These are phyloP conservation scores for Cancer borealis DNA, from an alignment of 2,888 invertebrate genomes.

Conservation along the genomic window DNA sequence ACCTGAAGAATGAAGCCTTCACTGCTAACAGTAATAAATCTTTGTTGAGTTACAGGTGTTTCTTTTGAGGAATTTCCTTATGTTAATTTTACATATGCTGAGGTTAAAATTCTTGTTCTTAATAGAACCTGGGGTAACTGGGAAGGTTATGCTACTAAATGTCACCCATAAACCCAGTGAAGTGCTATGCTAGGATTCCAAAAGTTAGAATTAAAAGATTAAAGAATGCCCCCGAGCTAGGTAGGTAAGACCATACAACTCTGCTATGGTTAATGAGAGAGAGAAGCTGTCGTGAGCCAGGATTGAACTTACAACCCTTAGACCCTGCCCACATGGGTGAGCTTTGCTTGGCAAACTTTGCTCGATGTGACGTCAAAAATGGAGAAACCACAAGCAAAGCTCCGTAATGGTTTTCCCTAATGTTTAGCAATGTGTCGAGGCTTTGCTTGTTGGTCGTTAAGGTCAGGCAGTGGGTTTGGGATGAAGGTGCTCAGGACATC, in stretches of 20 bases:
- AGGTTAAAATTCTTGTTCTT: not conserved
- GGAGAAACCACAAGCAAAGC: conserved; percentile 39
- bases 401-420: not conserved
- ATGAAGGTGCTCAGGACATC: not conserved
- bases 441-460: conserved; percentile 9
- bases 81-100: not conserved
- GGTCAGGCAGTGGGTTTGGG: not conserved
- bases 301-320: not conserved
- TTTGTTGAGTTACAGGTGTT: conserved; percentile 44
- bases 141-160: too few relatives aligned
- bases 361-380: conserved; percentile 31
- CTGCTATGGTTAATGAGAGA: too few relatives aligned
- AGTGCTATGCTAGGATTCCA: too few relatives aligned
- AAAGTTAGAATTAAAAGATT: too few relatives aligned
- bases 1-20: conserved; percentile 69
- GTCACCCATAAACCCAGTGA: too few relatives aligned
- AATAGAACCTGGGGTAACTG: not conserved
- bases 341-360: conserved; percentile 11
- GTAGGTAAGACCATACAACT: too few relatives aligned
- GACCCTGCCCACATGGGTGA: not conserved
- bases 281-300: too few relatives aligned
- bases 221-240: too few relatives aligned
- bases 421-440: conserved; percentile 36
- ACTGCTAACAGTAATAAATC: conserved; percentile 67
- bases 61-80: not conserved